Percentiles rank a stretch among this genome's conserved stretches.
Evolutionary conservation across 2,113 vertebrate species (phyloP).

Genomic region (Vimba vimba): DNA sequence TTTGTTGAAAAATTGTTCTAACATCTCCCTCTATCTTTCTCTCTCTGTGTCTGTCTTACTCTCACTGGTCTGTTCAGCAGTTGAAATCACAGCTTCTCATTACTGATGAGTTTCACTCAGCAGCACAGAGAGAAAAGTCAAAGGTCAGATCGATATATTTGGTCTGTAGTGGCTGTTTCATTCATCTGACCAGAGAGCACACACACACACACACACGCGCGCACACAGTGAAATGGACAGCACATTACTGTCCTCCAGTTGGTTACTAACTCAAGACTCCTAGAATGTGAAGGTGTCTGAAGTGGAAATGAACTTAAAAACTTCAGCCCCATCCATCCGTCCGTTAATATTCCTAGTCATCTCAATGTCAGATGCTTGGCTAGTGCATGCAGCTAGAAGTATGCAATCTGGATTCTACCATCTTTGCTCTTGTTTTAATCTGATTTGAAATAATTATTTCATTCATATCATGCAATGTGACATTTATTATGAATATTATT

Average conservation of each 20-base stretch:
- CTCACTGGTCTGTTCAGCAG: background rate
- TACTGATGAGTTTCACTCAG: conserved; percentile 21
- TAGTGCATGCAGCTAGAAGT: background rate
- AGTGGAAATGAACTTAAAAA: background rate
- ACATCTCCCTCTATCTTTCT: background rate
- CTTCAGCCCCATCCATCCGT: background rate
- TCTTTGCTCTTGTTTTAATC: background rate
- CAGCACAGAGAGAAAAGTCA: conserved; percentile 14
- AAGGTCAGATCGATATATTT: conserved; percentile 28
- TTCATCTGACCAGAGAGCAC: background rate
- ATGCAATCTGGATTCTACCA: background rate
- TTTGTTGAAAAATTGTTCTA: too few species aligned
- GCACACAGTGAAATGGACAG: background rate
- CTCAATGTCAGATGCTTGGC: background rate
- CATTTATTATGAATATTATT: too few species aligned
- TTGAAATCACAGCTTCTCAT: conserved; percentile 35
- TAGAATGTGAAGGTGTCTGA: conserved; percentile 2
- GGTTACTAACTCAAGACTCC: background rate
- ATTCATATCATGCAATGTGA: background rate
- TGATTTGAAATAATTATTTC: background rate
- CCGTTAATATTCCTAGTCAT: background rate
- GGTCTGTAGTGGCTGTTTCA: conserved; percentile 9
- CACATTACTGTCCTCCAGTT: background rate
- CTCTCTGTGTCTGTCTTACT: background rate
- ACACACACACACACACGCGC: background rate